phyloP scores from a whole-genome alignment of 2,888 invertebrate species.

The Drosophila kokeensis region DNA sequence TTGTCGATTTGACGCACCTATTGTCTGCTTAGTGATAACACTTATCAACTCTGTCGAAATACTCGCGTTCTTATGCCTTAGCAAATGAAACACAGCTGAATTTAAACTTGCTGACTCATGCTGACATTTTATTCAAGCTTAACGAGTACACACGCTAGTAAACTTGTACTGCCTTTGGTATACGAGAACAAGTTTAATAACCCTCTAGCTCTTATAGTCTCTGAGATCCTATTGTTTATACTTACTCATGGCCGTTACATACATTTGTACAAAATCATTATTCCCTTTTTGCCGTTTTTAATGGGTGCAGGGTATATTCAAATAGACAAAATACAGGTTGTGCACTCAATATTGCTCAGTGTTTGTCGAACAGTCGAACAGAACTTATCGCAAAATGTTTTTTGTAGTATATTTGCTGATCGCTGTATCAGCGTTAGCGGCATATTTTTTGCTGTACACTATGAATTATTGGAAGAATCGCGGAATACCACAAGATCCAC shows the following conservation, averaged over 20 bases:
- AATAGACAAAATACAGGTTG: not conserved
- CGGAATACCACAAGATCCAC: constrained; percentile 54
- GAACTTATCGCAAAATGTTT: constrained; percentile 29
- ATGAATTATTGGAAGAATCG: constrained; percentile 53
- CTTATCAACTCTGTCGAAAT: constrained; percentile 1
- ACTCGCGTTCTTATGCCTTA: too few relatives aligned
- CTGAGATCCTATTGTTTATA: too few relatives aligned
- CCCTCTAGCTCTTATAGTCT: too few relatives aligned
- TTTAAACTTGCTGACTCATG: constrained; percentile 8
- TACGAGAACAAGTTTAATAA: too few relatives aligned
- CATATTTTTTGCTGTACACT: constrained; percentile 32
- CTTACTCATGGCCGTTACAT: not conserved
- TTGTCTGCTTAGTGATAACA: not conserved
- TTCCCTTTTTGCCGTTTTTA: too few relatives aligned
- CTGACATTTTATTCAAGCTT: constrained; percentile 11
- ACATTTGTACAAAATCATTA: not conserved
- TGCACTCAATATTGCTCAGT: constrained; percentile 3
- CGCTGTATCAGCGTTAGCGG: constrained; percentile 50
- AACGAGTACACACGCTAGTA: too few relatives aligned
- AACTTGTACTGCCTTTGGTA: too few relatives aligned
- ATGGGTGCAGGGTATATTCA: too few relatives aligned
- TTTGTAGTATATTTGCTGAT: constrained; percentile 52
- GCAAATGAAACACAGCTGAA: not conserved
- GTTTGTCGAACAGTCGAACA: not conserved
- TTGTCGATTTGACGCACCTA: too few relatives aligned